These are phyloP conservation scores for Neopelma chrysocephalum DNA, from an alignment of 2,797 vertebrate species.

Conservation along the genomic window DNA sequence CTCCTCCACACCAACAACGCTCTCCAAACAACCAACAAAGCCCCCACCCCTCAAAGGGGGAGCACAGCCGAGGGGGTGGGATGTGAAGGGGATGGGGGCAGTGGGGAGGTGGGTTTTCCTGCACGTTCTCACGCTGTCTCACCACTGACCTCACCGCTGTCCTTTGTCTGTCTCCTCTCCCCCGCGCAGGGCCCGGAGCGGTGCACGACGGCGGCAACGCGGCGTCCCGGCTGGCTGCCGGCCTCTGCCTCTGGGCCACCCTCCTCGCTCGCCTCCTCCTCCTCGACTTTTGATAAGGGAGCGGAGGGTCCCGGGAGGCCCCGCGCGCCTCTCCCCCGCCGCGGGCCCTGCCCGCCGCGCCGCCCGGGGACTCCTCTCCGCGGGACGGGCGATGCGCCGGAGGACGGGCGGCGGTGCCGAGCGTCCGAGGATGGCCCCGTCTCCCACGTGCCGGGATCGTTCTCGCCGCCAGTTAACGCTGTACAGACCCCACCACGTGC, in stretches of 20 bases:
- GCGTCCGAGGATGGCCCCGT: slow-evolving; percentile 41
- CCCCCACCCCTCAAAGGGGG: background rate
- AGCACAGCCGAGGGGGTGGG: background rate
- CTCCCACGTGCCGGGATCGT: slow-evolving; percentile 38
- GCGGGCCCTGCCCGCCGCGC: slow-evolving; percentile 78
- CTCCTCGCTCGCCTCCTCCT: slow-evolving; percentile 86
- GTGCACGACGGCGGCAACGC: slow-evolving; percentile 91
- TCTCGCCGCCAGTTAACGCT: slow-evolving; percentile 47
- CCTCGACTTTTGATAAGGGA: slow-evolving; percentile 91
- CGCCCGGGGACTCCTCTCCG: slow-evolving; percentile 34
- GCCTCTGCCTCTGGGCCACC: slow-evolving; percentile 85
- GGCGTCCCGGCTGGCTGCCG: slow-evolving; percentile 78
- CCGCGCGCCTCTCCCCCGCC: slow-evolving; percentile 74
- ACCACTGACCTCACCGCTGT: rapidly evolving
- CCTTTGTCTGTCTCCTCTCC: background rate
- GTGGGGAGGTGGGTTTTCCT: rapidly evolving
- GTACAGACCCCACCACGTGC: slow-evolving; percentile 61
- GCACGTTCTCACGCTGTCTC: rapidly evolving
- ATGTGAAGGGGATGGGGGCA: background rate
- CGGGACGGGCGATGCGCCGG: slow-evolving; percentile 4
- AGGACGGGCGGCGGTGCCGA: slow-evolving; percentile 1
- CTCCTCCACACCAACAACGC: rapidly evolving
- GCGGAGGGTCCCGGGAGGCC: slow-evolving; percentile 74
- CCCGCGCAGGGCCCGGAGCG: slow-evolving; percentile 86
- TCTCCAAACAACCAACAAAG: background rate